Base-by-base conservation (phyloP, 2,888 invertebrate species). In the Pammene fasciana region DNA sequence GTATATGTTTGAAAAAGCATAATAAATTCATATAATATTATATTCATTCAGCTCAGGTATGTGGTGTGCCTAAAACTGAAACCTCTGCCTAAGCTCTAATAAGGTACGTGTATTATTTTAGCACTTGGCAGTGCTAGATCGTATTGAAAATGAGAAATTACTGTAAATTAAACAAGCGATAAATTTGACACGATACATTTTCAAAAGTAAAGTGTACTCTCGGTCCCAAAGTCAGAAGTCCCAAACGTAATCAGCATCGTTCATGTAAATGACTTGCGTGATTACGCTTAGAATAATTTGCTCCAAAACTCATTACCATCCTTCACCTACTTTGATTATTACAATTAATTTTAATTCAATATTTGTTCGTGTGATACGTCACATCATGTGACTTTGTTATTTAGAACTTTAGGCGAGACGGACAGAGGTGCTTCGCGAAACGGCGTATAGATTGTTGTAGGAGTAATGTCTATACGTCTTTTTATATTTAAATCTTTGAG, bases 351-450 rank as follows among this genome's bases (percentile, higher is more conserved):
- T 73, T 76, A 77, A 80, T 79, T 82, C 74, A 82, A 82, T 85
- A 83, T 83, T 85, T 83, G 78, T 72, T 67, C 55, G 68, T 64
- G 68, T 72, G n/a, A 56, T 61, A 83, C 88, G 86, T 87, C 86
- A 86, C 71, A 72, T 74, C 89, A 87, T 87, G 89, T 89, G 89
- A 89, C 86, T 84, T 72, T 78, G 73, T 76, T 67, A 79, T 78
- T 78, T 78, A 76, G 75, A 78, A 75, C 67, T 79, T 78, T 78
- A 16, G 38, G 26, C 78, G 77, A 77, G 73, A 67, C 76, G 72
- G 59, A 73, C 48, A 71, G 80, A 45, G 13, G 13, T 16, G 0
- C 11, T 9, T n/a, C 18, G 9, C 2, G 36, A 52, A 50, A 62
- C 6, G 41, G 52, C 41, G 34, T 18, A 38, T 9, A 5, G 9